A percentile compares a stretch with the other conserved stretches of the same genome.
Conservation (phyloP, 2,797 vertebrate species). For the Paguma larvata region DNA sequence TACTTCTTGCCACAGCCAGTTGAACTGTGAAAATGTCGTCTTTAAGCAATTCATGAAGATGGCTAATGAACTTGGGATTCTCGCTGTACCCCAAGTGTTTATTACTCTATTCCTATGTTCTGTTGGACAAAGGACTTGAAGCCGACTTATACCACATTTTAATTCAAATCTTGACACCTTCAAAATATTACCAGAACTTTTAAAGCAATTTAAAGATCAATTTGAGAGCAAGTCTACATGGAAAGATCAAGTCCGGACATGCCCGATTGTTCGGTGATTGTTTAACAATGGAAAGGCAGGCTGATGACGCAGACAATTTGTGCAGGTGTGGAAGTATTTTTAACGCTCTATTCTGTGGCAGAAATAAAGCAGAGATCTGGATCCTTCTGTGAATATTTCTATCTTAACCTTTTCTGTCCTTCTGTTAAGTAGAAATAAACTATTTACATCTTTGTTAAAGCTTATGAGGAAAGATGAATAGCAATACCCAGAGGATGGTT, state of each 20-base stretch:
- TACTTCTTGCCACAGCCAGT: background rate
- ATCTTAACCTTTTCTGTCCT: slow-evolving; percentile 7
- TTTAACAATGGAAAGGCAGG: slow-evolving; percentile 14
- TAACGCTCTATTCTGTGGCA: background rate
- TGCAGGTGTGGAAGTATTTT: background rate
- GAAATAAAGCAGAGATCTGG: background rate
- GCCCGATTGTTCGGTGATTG: slow-evolving; percentile 42
- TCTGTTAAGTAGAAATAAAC: slow-evolving; percentile 39
- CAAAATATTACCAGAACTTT: slow-evolving; percentile 65
- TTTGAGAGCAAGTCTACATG: slow-evolving; percentile 41
- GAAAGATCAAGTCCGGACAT: slow-evolving; percentile 33
- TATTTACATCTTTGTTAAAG: background rate
- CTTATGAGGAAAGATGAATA: background rate
- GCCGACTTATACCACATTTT: slow-evolving; percentile 48
- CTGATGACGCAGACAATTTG: background rate
- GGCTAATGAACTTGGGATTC: slow-evolving; percentile 33
- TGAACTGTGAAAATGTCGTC: slow-evolving; percentile 3
- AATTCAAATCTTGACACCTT: slow-evolving; percentile 62
- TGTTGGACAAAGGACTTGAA: slow-evolving; percentile 53
- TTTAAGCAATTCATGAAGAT: slow-evolving; percentile 40
- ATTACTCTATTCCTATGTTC: slow-evolving; percentile 58
- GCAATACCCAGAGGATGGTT: background rate
- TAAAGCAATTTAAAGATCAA: slow-evolving; percentile 67
- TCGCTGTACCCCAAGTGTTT: slow-evolving; percentile 19
- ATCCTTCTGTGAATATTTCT: background rate